Base-by-base conservation (phyloP, 2,797 vertebrate species). In the Pampus argenteus region DNA sequence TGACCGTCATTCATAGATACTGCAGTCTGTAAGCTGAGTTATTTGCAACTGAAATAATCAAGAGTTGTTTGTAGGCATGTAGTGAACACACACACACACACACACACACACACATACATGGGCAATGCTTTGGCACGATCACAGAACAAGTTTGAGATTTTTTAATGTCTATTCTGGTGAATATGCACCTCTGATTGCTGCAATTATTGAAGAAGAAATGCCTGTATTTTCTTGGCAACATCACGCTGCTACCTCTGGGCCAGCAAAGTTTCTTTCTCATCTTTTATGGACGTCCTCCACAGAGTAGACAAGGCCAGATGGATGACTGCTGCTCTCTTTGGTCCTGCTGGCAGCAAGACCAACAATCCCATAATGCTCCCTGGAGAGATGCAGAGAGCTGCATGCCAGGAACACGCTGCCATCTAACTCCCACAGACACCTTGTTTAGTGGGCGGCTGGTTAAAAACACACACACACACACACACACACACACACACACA, bases 311-410 rank as follows among this genome's bases (percentile, higher is more conserved):
- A 67, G 80, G 71, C 90, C 90, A 93, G 92, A 92, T 92, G 92
- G 91, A 90, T 57, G 80, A 66, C 79, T 86, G 88, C 87, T 92
- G 86, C 85, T 92, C 88, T 90, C 87, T 90, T 90, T 88, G 85
- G 86, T 90, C 86, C 70, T 55, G 69, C 54, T 91, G 90, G 87
- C 90, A 88, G 80, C 10, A 9, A 73, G 51, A 81, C 66, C 79
- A 81, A 70, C 83, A 80, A 81, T 86, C 88, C 85, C 77, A 84
- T 83, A 80, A 86, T 78, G 84, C 85, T 84, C 85, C 79, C 83
- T 29, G 66, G 78, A 79, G 86, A 88, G 83, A 72, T 66, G 66
- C 47, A 71, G 57, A 61, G 70, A 71, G 74, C 73, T 47, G 71
- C 80, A 2, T 79, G 89, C 91, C 92, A 93, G 88, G 86, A 88